Conservation (phyloP, 1,140 invertebrate species). For the Microplitis mediator region DNA sequence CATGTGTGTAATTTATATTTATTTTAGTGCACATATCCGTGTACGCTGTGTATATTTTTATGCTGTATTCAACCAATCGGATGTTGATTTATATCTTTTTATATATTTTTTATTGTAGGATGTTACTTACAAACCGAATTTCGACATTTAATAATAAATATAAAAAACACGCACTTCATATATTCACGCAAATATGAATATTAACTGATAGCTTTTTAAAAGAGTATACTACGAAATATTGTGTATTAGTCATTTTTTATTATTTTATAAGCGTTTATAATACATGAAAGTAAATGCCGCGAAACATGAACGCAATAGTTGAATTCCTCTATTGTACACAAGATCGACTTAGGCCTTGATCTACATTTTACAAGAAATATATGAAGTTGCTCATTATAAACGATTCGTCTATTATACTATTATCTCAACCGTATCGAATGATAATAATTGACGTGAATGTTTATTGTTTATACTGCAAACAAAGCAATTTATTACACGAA, state of each 20-base stretch:
- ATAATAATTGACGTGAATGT: conserved; percentile 10
- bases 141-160: too few relatives aligned
- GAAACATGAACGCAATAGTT: conserved; percentile 45
- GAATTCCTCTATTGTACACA: conserved; percentile 42
- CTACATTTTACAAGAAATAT: conserved; percentile 40
- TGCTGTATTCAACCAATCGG: too few relatives aligned
- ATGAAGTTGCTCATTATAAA: background rate
- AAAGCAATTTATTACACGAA: too few relatives aligned
- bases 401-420: conserved; percentile 13
- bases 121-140: too few relatives aligned
- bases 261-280: background rate
- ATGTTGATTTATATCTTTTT: too few relatives aligned
- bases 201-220: background rate
- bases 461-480: background rate
- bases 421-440: conserved; percentile 15
- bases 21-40: too few relatives aligned
- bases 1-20: too few relatives aligned
- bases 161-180: too few relatives aligned
- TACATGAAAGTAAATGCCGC: conserved; percentile 36
- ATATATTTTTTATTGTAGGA: too few relatives aligned
- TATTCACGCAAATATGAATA: too few relatives aligned
- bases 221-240: background rate
- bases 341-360: conserved; percentile 51
- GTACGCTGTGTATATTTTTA: too few relatives aligned
- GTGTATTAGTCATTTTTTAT: too few relatives aligned